phyloP scores from a whole-genome alignment of 2,797 vertebrate genomes.

The Cheirogaleus major region DNA sequence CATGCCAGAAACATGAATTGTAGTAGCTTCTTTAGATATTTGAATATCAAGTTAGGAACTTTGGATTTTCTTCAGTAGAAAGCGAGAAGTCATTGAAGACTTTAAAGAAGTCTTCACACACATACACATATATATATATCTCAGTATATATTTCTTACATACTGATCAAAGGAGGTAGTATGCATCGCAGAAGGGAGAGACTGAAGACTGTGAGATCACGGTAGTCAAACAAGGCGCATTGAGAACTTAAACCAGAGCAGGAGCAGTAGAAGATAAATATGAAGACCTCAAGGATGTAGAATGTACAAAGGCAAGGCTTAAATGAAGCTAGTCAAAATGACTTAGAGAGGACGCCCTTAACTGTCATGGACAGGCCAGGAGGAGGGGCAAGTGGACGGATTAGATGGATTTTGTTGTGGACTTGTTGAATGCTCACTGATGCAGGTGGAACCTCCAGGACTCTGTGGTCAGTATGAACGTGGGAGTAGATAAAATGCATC shows the following conservation, averaged over 20 bases:
- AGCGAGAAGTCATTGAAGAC: neutral
- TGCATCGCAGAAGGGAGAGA: neutral
- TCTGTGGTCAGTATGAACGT: neutral
- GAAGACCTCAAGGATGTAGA: neutral
- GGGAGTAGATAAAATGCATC: neutral
- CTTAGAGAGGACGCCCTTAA: neutral
- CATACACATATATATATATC: rapidly evolving
- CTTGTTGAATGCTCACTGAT: neutral
- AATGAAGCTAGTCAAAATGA: neutral
- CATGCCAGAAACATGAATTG: neutral
- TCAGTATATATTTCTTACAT: neutral
- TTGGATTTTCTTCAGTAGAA: neutral
- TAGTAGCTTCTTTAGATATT: neutral
- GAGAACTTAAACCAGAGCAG: neutral
- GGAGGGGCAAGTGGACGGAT: neutral
- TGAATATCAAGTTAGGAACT: neutral
- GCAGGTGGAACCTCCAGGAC: neutral
- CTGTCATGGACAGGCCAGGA: neutral
- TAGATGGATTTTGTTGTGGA: neutral
- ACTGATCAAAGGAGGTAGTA: neutral
- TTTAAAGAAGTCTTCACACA: neutral
- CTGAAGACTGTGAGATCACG: neutral
- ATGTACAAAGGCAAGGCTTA: neutral
- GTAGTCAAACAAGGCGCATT: neutral
- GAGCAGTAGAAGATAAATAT: neutral